Evolutionary conservation across 2,113 vertebrate genomes (phyloP).

Genomic region (Formicarius rufipectus): DNA sequence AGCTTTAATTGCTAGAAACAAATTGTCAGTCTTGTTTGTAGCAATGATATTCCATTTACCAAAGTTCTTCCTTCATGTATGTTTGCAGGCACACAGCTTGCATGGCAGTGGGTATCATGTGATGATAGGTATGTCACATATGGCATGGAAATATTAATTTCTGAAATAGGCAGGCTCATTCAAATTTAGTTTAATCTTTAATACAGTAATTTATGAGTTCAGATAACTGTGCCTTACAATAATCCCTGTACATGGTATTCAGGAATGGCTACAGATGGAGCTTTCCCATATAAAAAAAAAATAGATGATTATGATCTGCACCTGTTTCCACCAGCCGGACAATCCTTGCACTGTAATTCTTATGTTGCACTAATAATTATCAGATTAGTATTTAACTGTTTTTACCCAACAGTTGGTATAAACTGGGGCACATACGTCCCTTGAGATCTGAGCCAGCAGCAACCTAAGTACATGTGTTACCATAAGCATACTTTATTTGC

Average conservation of each 20-base stretch:
- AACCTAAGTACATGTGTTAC: not conserved
- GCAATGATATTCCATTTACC: not conserved
- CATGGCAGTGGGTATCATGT: not conserved
- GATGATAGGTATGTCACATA: not conserved
- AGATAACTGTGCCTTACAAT: not conserved
- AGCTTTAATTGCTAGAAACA: conserved; percentile 27
- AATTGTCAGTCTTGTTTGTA: not conserved
- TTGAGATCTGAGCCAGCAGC: not conserved
- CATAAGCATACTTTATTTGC: no score
- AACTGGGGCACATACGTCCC: not conserved
- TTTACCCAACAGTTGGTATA: not conserved
- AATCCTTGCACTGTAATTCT: not conserved
- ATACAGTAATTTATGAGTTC: not conserved
- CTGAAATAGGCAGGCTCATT: not conserved
- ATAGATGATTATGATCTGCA: not conserved
- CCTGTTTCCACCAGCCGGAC: not conserved
- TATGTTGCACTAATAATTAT: not conserved
- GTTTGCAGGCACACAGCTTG: not conserved
- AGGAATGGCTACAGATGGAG: not conserved
- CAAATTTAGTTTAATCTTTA: not conserved
- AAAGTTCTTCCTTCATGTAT: not conserved
- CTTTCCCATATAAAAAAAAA: not conserved
- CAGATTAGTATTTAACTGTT: not conserved
- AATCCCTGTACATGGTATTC: not conserved
- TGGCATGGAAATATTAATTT: not conserved